Conservation (phyloP, 2,888 invertebrate species). For the Gari tellinella region DNA sequence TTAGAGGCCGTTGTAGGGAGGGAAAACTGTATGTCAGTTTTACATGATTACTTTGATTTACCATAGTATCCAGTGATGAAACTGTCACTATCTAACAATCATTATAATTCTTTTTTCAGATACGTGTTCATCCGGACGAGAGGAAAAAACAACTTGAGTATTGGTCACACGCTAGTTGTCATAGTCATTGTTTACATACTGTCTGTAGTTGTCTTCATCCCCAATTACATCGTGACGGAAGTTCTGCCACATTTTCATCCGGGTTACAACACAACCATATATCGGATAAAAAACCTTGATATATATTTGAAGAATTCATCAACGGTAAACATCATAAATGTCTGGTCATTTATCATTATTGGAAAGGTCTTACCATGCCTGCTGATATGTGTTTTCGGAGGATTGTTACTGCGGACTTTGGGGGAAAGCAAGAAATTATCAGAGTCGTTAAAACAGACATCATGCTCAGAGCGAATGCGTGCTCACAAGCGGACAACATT, state of each 20-base stretch:
- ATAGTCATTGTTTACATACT: constrained; percentile 86
- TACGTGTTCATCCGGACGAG: constrained; percentile 65
- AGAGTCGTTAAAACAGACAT: constrained; percentile 67
- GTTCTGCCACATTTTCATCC: constrained; percentile 32
- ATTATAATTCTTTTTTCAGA: constrained; percentile 28
- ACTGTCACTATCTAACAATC: too few species aligned
- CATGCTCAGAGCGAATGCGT: constrained; percentile 62
- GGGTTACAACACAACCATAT: constrained; percentile 55
- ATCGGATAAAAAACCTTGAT: constrained; percentile 55
- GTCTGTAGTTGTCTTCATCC: constrained; percentile 73
- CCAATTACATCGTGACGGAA: constrained; percentile 72
- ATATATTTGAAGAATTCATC: constrained; percentile 45
- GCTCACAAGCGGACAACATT: constrained; percentile 90
- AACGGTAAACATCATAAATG: constrained; percentile 86
- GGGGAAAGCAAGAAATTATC: constrained; percentile 72
- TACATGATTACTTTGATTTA: too few species aligned
- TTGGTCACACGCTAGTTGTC: constrained; percentile 84
- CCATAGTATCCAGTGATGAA: too few species aligned
- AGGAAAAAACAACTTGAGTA: constrained; percentile 55
- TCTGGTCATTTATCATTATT: constrained; percentile 96
- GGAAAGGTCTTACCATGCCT: constrained; percentile 96
- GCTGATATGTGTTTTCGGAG: constrained; percentile 89
- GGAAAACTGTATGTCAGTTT: too few species aligned
- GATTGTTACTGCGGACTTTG: constrained; percentile 84
- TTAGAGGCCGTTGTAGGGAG: too few species aligned